Percentiles rank a stretch among this genome's conserved stretches.
Conservation (phyloP, 2,113 vertebrate species). For the Phyllostomus hastatus region DNA sequence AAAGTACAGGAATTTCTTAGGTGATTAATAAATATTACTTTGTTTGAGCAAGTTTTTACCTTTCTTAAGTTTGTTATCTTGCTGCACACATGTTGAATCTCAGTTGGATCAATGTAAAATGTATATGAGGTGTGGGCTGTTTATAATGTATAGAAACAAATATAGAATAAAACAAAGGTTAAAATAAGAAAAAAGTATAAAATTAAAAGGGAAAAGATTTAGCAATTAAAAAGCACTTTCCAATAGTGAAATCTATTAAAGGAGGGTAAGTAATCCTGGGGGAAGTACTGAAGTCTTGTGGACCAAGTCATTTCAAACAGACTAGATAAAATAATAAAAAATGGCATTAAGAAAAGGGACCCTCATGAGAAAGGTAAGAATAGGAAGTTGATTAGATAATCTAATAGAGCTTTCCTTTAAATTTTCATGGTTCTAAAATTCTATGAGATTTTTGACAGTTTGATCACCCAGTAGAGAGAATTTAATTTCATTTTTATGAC, state of each 20-base stretch:
- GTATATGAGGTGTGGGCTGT: background rate
- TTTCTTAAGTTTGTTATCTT: background rate
- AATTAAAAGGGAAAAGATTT: background rate
- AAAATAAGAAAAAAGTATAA: background rate
- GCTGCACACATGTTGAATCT: background rate
- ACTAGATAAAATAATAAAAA: conserved; percentile 55
- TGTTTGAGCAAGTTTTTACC: background rate
- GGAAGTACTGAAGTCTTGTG: conserved; percentile 32
- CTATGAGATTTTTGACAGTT: conserved; percentile 41
- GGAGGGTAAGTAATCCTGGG: conserved; percentile 49
- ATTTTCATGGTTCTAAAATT: conserved; percentile 60
- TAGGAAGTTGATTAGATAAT: conserved; percentile 50
- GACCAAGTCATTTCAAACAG: conserved; percentile 51
- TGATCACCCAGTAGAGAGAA: conserved; percentile 50
- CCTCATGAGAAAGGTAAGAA: background rate
- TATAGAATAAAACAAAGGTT: background rate
- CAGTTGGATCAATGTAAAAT: background rate
- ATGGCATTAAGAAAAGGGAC: conserved; percentile 5
- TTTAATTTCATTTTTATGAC: conserved; percentile 65
- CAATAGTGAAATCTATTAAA: conserved; percentile 53
- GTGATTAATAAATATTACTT: conserved; percentile 6
- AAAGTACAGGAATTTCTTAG: background rate
- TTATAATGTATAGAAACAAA: background rate
- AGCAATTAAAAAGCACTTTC: conserved; percentile 44
- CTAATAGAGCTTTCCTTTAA: conserved; percentile 45